Evolutionary conservation across 1,140 invertebrate genomes (phyloP).

Genomic region (Lerema accius): DNA sequence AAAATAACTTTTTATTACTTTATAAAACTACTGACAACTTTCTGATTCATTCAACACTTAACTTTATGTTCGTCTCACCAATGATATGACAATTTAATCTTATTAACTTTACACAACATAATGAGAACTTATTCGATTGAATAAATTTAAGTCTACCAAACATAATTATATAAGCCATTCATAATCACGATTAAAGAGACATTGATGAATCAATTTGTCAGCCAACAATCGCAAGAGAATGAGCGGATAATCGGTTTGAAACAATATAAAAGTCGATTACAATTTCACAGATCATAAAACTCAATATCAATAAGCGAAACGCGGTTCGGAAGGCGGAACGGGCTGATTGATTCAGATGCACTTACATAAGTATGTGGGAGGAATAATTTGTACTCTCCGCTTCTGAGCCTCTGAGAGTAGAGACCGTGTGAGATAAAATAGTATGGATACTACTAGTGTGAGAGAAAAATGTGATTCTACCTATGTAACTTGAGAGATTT

Average conservation of each 20-base stretch:
- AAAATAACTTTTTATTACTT: no score
- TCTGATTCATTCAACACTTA: no score
- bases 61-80: no score
- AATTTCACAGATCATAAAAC: constrained; percentile 55
- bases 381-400: constrained; percentile 73
- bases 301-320: constrained; percentile 61
- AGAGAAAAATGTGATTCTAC: no score
- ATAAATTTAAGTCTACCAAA: constrained; percentile 5
- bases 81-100: no score
- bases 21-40: no score
- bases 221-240: constrained; percentile 1
- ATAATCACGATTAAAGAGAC: neutral
- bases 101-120: no score
- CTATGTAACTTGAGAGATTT: no score
- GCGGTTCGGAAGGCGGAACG: constrained; percentile 62
- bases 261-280: constrained; percentile 32
- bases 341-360: constrained; percentile 78
- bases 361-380: constrained; percentile 71
- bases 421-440: constrained; percentile 32
- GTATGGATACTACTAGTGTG: constrained; percentile 51
- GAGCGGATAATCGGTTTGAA: constrained; percentile 10
- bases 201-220: constrained; percentile 18
- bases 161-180: neutral
- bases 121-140: neutral
- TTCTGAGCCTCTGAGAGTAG: constrained; percentile 43